Evolutionary conservation across 2,113 vertebrate genomes (phyloP).

Genomic region (Gambusia holbrooki): DNA sequence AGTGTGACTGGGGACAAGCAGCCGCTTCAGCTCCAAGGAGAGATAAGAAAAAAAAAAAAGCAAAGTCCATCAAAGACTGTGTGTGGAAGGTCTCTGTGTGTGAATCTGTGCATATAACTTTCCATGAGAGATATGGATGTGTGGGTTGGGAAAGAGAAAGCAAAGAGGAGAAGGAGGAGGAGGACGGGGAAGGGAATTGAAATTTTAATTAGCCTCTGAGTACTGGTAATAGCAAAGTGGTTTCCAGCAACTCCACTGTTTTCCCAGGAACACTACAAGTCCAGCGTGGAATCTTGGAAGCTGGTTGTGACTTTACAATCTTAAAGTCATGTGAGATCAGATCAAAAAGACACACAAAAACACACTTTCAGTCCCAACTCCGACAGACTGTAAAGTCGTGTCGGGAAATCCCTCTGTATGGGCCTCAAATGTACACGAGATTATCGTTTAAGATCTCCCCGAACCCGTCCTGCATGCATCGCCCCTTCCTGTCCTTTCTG

Average conservation of each 20-base stretch:
- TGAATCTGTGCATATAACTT: conserved; percentile 23
- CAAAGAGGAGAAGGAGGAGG: background rate
- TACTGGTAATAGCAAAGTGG: conserved; percentile 32
- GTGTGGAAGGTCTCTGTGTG: conserved; percentile 8
- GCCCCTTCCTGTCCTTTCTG: conserved; percentile 55
- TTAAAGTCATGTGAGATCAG: conserved; percentile 28
- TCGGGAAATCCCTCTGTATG: conserved; percentile 44
- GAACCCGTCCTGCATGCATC: conserved; percentile 65
- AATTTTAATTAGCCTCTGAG: conserved; percentile 60
- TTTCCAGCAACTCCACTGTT: conserved; percentile 12
- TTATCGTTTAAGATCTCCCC: conserved; percentile 70
- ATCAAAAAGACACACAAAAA: conserved; percentile 23
- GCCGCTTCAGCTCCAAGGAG: conserved; percentile 24
- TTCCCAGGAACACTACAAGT: conserved; percentile 29
- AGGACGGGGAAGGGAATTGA: conserved; percentile 11
- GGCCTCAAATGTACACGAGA: conserved; percentile 62
- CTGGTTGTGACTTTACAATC: background rate
- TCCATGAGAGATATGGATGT: conserved; percentile 33
- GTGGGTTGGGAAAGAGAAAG: conserved; percentile 29
- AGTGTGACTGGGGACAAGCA: conserved; percentile 21
- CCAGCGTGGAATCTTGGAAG: background rate
- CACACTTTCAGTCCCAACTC: conserved; percentile 2
- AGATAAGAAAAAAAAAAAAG: conserved; percentile 44
- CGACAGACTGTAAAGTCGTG: conserved; percentile 21
- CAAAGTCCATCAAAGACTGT: conserved; percentile 2